Evolutionary conservation across 2,113 vertebrate genomes (phyloP), one percentile per base, ranked within the genome.

Genomic region (Paralichthys olivaceus): DNA sequence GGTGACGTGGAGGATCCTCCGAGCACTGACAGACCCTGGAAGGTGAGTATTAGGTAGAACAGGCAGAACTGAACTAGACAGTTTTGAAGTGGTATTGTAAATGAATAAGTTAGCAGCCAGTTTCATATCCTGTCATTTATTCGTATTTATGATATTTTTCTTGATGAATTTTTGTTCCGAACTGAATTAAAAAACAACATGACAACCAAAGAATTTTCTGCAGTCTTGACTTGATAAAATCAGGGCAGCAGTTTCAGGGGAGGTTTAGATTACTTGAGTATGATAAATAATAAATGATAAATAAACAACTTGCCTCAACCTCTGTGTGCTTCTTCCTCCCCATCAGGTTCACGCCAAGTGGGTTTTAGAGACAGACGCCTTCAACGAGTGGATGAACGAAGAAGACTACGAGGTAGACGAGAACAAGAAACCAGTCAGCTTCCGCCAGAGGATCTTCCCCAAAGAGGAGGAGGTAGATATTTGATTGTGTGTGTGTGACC

Each of bases 301-400:
- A n/a, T 51, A 9, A 20, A n/a, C 17, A 9, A n/a, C 19, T 51
- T n/a, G 5, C 49, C 20, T 40, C 37, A 40, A 40, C 49, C 11
- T 20, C 49, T 17, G 43, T 14, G 14, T 17, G 43, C 15, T 45
- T 13, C 43, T 12, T 51, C 7, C 19, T n/a, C 7, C 20, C n/a
- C 22, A 9, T 25, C 22, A 99, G 98, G 97, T 99, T 28, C 96
- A 99, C 6, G 95, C 96, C 64, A 97, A 96, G 87, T 99, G 98
- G 98, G 95, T 99, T 80, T 87, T 96, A 89, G 98, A 99, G 92
- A 98, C 96, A 0, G 98, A 98, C 9, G 54, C 96, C 45, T 99
- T 97, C 90, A 99, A 99, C 4, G 98, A 99, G 79, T 99, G 98
- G 98, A 98, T 98, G 97, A 99, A 98, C 15, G 98, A 99, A 63